phyloP scores from a whole-genome alignment of 2,888 invertebrate genomes.

The Dicyrtoma fusca region DNA sequence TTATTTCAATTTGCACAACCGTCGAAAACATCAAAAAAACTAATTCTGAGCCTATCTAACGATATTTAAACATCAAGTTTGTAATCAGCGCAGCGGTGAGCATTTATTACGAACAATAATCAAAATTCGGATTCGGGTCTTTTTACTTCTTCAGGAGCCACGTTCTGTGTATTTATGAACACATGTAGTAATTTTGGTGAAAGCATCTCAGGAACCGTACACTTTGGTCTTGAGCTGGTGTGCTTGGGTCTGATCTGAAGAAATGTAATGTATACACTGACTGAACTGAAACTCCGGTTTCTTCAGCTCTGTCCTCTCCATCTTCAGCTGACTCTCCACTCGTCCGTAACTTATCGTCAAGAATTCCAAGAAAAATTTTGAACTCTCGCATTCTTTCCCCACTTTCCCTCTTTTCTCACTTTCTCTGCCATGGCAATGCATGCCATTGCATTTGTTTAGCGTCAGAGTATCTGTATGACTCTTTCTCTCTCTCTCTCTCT shows the following conservation, averaged over 20 bases:
- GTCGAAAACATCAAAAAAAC: no score
- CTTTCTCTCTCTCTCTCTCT: neutral
- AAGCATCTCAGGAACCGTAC: neutral
- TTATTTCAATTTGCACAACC: no score
- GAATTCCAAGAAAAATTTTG: conserved; percentile 10
- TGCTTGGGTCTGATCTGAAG: neutral
- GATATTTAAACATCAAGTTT: no score
- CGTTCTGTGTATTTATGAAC: conserved; percentile 19
- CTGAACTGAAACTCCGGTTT: neutral
- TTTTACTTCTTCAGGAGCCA: no score
- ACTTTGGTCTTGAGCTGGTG: neutral
- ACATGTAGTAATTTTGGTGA: neutral
- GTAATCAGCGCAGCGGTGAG: no score
- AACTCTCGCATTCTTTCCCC: neutral
- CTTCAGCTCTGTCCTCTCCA: neutral
- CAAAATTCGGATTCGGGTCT: no score
- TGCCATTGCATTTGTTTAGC: neutral
- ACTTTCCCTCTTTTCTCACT: neutral
- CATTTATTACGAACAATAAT: no score
- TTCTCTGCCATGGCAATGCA: neutral
- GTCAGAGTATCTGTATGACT: conserved; percentile 1
- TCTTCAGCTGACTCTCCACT: neutral
- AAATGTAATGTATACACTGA: neutral
- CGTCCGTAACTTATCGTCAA: neutral
- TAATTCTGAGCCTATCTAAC: no score